These are phyloP conservation scores for Dicrostonyx torquatus DNA, from an alignment of 2,797 vertebrate species.

Conservation along the genomic window DNA sequence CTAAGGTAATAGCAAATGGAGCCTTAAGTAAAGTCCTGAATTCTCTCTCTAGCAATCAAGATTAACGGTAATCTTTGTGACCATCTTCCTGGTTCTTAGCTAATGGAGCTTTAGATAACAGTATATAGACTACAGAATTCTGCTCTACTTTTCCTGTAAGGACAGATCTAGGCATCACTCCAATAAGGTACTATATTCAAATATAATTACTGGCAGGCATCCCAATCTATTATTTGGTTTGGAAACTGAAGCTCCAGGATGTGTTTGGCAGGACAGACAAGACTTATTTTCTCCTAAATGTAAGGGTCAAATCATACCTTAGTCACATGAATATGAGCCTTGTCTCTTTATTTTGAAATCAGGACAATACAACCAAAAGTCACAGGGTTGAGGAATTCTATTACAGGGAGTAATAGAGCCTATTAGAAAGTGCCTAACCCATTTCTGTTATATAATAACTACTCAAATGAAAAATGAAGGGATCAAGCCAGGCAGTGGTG, in stretches of 20 bases:
- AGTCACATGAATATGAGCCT: slow-evolving; percentile 23
- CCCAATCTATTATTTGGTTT: slow-evolving; percentile 59
- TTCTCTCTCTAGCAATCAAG: slow-evolving; percentile 4
- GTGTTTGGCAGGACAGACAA: not conserved
- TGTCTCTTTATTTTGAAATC: slow-evolving; percentile 64
- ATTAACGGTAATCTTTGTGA: slow-evolving; percentile 18
- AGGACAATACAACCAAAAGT: slow-evolving; percentile 41
- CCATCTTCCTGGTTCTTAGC: slow-evolving; percentile 1
- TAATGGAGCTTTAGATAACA: slow-evolving; percentile 46
- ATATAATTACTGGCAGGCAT: slow-evolving; percentile 52
- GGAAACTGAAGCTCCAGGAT: slow-evolving; percentile 65
- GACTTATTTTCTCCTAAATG: not conserved
- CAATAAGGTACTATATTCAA: slow-evolving; percentile 54
- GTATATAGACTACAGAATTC: slow-evolving; percentile 19
- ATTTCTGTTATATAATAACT: not conserved
- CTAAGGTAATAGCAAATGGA: slow-evolving; percentile 10
- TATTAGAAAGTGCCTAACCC: slow-evolving; percentile 8
- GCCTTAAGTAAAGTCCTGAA: not conserved
- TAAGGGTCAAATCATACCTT: slow-evolving; percentile 53
- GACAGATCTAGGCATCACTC: slow-evolving; percentile 58
- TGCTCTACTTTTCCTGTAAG: slow-evolving; percentile 47
- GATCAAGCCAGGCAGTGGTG: too few relatives aligned
- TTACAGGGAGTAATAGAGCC: not conserved
- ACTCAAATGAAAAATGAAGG: not conserved
- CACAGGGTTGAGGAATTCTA: slow-evolving; percentile 23